Evolutionary conservation across 1,140 invertebrate species (phyloP).

Genomic region (Condylostylus longicornis): DNA sequence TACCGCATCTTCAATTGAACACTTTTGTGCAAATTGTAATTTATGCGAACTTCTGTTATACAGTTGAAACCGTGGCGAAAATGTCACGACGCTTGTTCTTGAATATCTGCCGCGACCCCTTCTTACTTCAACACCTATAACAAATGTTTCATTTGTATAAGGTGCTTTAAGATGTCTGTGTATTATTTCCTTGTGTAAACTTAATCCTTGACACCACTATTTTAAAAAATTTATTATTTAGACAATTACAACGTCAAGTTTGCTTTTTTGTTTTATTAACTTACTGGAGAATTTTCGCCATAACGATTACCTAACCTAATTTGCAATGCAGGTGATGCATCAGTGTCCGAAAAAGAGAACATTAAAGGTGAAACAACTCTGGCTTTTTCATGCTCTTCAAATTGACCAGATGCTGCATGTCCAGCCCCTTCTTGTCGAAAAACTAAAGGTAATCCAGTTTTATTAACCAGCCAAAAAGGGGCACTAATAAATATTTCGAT

Average conservation of each 20-base stretch:
- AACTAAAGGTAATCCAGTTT: slow-evolving; percentile 84
- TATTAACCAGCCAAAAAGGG: slow-evolving; percentile 92
- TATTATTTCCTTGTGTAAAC: slow-evolving; percentile 30
- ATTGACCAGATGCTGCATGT: slow-evolving; percentile 78
- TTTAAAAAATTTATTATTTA: slow-evolving; percentile 4
- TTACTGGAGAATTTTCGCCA: slow-evolving; percentile 21
- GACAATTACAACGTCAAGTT: slow-evolving; percentile 2
- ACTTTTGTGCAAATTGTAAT: slow-evolving; percentile 77
- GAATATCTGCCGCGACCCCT: slow-evolving; percentile 74
- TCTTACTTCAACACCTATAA: slow-evolving; percentile 76
- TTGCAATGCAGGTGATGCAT: slow-evolving; percentile 45
- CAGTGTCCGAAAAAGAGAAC: slow-evolving; percentile 83
- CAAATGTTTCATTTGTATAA: slow-evolving; percentile 34
- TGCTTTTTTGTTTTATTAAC: neutral
- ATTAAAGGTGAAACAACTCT: slow-evolving; percentile 82
- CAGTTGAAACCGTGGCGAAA: slow-evolving; percentile 83
- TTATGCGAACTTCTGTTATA: slow-evolving; percentile 75
- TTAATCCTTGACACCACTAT: slow-evolving; percentile 71
- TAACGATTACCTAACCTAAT: slow-evolving; percentile 25
- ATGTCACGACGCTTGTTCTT: slow-evolving; percentile 79
- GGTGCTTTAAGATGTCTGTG: slow-evolving; percentile 23
- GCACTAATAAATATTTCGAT: slow-evolving; percentile 63
- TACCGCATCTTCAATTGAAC: too few species aligned
- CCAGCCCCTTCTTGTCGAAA: slow-evolving; percentile 77
- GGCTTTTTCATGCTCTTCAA: slow-evolving; percentile 85